These are phyloP conservation scores for Trachelus tabidus DNA, from an alignment of 2,888 invertebrate species.

Conservation along the genomic window DNA sequence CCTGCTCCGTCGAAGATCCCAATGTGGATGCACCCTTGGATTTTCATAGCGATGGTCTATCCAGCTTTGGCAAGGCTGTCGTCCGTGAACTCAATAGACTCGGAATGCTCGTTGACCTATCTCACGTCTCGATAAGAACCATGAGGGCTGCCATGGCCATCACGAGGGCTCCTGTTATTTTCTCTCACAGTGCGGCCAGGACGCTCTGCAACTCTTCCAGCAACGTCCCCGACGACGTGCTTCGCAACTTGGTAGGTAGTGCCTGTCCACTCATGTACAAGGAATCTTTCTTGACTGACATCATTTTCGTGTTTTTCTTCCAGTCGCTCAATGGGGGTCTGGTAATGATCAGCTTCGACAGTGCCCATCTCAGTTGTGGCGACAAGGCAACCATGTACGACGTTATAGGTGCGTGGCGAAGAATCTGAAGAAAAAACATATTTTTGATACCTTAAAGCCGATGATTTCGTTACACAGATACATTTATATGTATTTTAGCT, in stretches of 20 bases:
- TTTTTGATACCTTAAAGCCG: background rate
- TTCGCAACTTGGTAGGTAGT: constrained; percentile 65
- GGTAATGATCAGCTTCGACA: constrained; percentile 76
- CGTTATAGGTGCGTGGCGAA: constrained; percentile 69
- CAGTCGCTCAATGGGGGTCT: constrained; percentile 74
- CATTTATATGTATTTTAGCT: constrained; percentile 54
- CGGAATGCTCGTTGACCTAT: constrained; percentile 77
- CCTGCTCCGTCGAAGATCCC: constrained; percentile 62
- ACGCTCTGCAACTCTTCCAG: constrained; percentile 72
- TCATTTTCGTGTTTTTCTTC: constrained; percentile 26
- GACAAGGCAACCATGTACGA: constrained; percentile 71
- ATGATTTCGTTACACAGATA: background rate
- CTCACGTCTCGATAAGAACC: constrained; percentile 73
- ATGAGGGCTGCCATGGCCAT: constrained; percentile 73
- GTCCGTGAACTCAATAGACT: constrained; percentile 77
- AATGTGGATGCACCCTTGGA: constrained; percentile 57
- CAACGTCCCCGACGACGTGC: constrained; percentile 72
- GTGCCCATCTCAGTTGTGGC: constrained; percentile 71
- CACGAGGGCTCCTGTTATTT: constrained; percentile 75
- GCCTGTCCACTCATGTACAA: background rate
- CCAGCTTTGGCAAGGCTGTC: constrained; percentile 68
- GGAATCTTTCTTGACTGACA: background rate
- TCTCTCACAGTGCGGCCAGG: constrained; percentile 75
- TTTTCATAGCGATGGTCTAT: constrained; percentile 59
- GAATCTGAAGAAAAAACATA: background rate